Conservation (phyloP, 2,113 vertebrate species). For the Semnornis frantzii region DNA sequence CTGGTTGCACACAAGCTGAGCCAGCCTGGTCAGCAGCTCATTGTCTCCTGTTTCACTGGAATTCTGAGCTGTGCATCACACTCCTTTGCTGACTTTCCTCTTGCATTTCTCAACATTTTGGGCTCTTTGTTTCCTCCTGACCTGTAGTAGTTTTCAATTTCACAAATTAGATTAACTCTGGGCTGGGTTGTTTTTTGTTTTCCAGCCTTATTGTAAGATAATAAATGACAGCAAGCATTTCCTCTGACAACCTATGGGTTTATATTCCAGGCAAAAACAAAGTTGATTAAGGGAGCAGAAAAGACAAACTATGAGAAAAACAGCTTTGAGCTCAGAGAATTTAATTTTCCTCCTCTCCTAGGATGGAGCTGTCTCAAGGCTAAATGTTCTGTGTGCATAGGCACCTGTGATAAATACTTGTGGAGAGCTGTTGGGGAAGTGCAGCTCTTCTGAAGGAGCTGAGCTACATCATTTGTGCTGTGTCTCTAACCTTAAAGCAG, state of each 20-base stretch:
- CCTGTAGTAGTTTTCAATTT: not conserved
- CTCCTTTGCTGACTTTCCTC: not conserved
- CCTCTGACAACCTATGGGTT: not conserved
- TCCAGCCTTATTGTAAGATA: not conserved
- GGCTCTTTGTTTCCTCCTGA: not conserved
- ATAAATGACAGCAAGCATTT: not conserved
- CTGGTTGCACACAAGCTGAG: not conserved
- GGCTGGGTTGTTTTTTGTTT: not conserved
- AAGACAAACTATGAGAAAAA: not conserved
- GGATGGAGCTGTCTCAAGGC: conserved; percentile 31
- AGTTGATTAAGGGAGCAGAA: not conserved
- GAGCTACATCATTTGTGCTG: not conserved
- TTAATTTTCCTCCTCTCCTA: not conserved
- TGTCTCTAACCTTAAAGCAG: not conserved
- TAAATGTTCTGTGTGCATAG: not conserved
- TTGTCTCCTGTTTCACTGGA: not conserved
- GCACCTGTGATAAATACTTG: not conserved
- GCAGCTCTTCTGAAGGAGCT: not conserved
- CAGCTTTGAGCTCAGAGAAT: not conserved
- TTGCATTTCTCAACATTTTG: not conserved
- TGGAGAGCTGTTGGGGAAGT: not conserved
- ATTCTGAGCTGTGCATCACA: not conserved
- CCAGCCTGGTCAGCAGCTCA: not conserved
- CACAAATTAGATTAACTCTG: not conserved
- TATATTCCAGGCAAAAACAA: not conserved